A percentile compares a stretch with the other conserved stretches of the same genome.
These are phyloP conservation scores for Aphaenogaster ashmeadi DNA, from an alignment of 1,140 invertebrate species.

Conservation along the genomic window DNA sequence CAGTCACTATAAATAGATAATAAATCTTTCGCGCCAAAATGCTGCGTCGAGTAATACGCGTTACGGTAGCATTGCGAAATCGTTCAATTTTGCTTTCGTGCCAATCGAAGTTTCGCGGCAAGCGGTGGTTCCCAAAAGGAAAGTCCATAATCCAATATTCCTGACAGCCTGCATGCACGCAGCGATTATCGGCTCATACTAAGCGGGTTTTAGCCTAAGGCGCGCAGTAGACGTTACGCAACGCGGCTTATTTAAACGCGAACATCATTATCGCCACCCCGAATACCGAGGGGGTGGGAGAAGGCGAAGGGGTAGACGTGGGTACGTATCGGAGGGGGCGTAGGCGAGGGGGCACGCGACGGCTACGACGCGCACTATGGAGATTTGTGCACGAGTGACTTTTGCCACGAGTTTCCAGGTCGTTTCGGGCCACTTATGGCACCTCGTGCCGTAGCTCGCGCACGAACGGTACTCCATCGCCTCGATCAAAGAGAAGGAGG, in stretches of 20 bases:
- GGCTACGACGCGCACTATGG: neutral
- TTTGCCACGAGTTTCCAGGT: slow-evolving; percentile 54
- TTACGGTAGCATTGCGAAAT: neutral
- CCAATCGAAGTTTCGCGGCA: slow-evolving; percentile 7
- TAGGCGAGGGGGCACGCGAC: slow-evolving; percentile 6
- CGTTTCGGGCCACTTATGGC: slow-evolving; percentile 66
- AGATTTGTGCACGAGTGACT: slow-evolving; percentile 38
- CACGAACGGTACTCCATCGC: slow-evolving; percentile 33
- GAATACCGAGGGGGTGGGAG: neutral
- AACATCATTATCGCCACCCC: slow-evolving; percentile 35
- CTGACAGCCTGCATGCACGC: slow-evolving; percentile 29
- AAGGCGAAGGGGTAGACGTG: neutral
- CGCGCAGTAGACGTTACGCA: slow-evolving; percentile 34
- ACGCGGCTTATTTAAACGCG: slow-evolving; percentile 33
- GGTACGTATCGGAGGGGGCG: slow-evolving; percentile 13
- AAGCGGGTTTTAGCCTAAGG: slow-evolving; percentile 26
- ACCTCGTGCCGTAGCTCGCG: slow-evolving; percentile 20
- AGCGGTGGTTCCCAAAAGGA: slow-evolving; percentile 7
- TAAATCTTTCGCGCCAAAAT: neutral
- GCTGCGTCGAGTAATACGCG: neutral
- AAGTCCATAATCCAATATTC: slow-evolving; percentile 51
- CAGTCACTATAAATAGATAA: slow-evolving; percentile 6
- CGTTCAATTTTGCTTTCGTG: slow-evolving; percentile 32
- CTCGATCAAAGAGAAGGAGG: slow-evolving; percentile 38
- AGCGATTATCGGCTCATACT: slow-evolving; percentile 41